Conservation (phyloP, 1,140 invertebrate species). For the Saccostrea cuccullata region DNA sequence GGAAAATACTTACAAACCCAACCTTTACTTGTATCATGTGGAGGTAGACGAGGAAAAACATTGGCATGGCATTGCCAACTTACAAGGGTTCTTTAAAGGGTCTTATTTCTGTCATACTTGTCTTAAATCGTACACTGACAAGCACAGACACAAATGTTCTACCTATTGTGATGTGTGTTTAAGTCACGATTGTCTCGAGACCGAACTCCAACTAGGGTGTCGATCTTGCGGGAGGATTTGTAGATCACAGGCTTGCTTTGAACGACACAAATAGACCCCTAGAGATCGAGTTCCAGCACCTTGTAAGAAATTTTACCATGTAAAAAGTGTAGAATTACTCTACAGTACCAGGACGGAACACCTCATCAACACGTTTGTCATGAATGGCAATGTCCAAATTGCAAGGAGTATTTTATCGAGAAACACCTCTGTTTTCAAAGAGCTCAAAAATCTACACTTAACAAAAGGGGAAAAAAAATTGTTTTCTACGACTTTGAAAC, state of each 20-base stretch:
- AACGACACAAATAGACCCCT: not conserved
- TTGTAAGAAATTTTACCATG: constrained; percentile 15
- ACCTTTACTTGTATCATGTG: not conserved
- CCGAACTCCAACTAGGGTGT: constrained; percentile 18
- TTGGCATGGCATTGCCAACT: too few species aligned
- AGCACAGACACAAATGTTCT: too few species aligned
- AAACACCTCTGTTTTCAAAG: constrained; percentile 24
- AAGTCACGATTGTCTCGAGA: not conserved
- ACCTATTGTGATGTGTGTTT: too few species aligned
- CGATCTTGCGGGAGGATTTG: constrained; percentile 16
- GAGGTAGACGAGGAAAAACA: too few species aligned
- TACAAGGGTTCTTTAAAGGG: too few species aligned
- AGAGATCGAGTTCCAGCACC: not conserved
- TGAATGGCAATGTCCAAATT: constrained; percentile 23
- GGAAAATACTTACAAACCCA: not conserved
- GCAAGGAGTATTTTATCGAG: not conserved
- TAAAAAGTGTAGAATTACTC: not conserved
- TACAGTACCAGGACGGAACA: not conserved
- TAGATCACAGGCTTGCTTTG: constrained; percentile 36
- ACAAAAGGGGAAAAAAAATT: not conserved
- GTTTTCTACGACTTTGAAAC: constrained; percentile 1
- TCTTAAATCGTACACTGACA: too few species aligned
- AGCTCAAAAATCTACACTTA: not conserved
- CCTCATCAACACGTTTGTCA: constrained; percentile 20
- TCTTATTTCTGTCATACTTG: too few species aligned